These are phyloP conservation scores for Lepidonotus clava DNA, from an alignment of 2,888 invertebrate genomes.

Conservation along the genomic window DNA sequence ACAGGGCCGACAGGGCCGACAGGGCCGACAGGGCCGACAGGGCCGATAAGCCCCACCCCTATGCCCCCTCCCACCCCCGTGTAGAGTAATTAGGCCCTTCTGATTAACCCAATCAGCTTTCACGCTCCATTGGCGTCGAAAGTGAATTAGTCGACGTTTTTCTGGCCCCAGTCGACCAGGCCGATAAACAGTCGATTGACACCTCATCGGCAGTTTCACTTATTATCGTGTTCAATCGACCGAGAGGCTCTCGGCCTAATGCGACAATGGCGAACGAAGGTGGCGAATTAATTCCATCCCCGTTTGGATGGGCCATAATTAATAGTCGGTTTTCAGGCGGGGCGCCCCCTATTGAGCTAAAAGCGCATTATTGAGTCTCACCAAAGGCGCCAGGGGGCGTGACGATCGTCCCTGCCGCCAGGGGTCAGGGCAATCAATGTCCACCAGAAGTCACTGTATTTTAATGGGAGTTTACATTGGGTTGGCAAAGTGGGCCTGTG, in stretches of 20 bases:
- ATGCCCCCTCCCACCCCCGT: background rate
- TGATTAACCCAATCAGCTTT: background rate
- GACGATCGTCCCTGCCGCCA: background rate
- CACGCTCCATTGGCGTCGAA: background rate
- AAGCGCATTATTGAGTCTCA: background rate
- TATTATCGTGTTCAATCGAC: constrained; percentile 7
- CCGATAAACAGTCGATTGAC: background rate
- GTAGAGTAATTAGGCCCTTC: background rate
- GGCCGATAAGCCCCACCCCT: too few relatives aligned
- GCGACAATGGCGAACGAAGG: background rate
- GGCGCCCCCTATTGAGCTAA: background rate
- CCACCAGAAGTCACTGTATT: background rate
- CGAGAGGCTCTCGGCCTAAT: background rate
- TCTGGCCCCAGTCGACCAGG: background rate
- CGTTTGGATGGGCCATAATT: background rate
- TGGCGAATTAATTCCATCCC: background rate
- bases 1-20: too few relatives aligned
- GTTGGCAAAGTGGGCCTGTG: background rate
- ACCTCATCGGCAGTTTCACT: background rate
- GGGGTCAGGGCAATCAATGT: background rate
- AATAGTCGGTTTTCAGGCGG: background rate
- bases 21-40: too few relatives aligned
- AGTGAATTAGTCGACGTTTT: constrained; percentile 15
- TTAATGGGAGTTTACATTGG: background rate
- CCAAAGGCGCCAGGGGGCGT: background rate